Base-by-base conservation (phyloP, 2,797 vertebrate genomes). In the Spinibarbus caldwelli region DNA sequence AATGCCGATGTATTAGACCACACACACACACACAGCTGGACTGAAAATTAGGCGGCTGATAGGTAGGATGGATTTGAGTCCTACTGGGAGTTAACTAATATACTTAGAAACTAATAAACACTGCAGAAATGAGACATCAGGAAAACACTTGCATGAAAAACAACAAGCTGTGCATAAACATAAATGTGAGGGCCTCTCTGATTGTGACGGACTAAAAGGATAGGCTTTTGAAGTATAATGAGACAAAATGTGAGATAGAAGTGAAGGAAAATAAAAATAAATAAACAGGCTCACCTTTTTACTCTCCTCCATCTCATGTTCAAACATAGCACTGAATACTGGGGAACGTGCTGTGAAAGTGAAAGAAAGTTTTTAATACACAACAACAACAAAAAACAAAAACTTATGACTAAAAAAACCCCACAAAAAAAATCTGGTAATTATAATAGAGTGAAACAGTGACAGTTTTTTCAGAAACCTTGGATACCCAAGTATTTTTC, bases 271-370 rank as follows among this genome's bases (percentile, higher is more conserved):
- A 26, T 26, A 43, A 43, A 62, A 41, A 84, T 67, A 49, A 76
- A 87, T 75, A 11, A 80, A 67, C 80, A 67, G 2, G 92, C 94
- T 93, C 92, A 97, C 97, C 96, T 97, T 97, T 92, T 96, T 96
- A 87, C 96, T 97, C 89, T 97, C 96, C 72, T 99, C 97, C 96
- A 97, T 97, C 93, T 98, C 96, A 15, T 97, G 97, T 92, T 98
- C 96, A 92, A 97, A 98, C 97, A 97, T 97, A 91, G 96, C 96
- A n/a, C 95, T 96, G 94, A 98, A 98, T 68, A 99, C 98, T 0
- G 98, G 98, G 21, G 98, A 99, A 4, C 97, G 97, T 0, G 98
- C 98, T 99, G 89, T 70, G 87, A 86, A 87, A 91, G 2, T 87
- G 57, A 85, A 26, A 85, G 26, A 84, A 87, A 83, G 14, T 11